Percentiles rank a stretch among this genome's conserved stretches.
These are phyloP conservation scores for Drosophila nr. perissopoda DNA, from an alignment of 2,888 invertebrate genomes.

Conservation along the genomic window DNA sequence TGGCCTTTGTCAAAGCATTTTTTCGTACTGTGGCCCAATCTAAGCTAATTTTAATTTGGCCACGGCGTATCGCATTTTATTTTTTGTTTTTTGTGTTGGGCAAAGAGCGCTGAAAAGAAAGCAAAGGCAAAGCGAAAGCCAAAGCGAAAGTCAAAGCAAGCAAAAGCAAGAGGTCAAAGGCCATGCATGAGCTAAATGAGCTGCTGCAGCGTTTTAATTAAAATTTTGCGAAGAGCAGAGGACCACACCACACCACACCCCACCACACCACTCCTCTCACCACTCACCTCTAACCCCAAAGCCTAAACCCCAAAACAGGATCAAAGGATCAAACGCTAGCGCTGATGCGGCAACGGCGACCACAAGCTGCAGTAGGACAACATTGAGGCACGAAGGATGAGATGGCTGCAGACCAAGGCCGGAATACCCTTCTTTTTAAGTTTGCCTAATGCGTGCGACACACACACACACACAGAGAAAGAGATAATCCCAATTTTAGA, in stretches of 20 bases:
- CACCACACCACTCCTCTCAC: neutral
- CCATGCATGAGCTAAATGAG: conserved; percentile 54
- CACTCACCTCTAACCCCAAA: neutral
- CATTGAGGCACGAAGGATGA: conserved; percentile 5
- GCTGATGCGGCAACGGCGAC: conserved; percentile 70
- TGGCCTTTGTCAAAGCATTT: conserved; percentile 59
- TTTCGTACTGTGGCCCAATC: conserved; percentile 56
- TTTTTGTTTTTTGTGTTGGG: neutral
- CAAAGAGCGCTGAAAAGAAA: conserved; percentile 25
- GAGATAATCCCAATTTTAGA: conserved; percentile 81
- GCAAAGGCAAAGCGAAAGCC: conserved; percentile 5
- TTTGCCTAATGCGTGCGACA: conserved; percentile 37
- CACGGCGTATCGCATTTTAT: conserved; percentile 38
- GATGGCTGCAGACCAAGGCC: neutral
- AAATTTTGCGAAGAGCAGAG: conserved; percentile 45
- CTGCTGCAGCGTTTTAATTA: conserved; percentile 68
- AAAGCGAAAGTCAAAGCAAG: conserved; percentile 47
- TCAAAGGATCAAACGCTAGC: conserved; percentile 75
- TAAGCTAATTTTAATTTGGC: conserved; percentile 76
- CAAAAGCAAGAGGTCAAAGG: conserved; percentile 57
- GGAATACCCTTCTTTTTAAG: neutral
- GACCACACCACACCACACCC: neutral
- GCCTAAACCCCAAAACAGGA: conserved; percentile 30
- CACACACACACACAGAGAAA: conserved; percentile 3
- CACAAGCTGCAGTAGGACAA: conserved; percentile 67